Conservation (phyloP, 2,113 vertebrate species). For the Alces alces region DNA sequence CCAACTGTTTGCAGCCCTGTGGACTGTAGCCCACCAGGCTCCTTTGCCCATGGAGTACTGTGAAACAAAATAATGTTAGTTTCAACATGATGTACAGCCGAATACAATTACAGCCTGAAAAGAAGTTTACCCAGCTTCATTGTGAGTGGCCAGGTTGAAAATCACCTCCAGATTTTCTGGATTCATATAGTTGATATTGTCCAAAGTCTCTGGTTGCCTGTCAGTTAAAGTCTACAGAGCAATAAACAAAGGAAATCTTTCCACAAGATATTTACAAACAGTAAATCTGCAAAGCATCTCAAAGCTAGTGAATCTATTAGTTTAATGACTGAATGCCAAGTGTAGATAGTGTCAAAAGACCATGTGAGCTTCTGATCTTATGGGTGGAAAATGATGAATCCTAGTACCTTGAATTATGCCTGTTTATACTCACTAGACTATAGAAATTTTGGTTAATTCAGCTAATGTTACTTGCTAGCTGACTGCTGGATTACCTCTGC, state of each 20-base stretch:
- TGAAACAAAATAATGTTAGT: not conserved
- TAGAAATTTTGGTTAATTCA: not conserved
- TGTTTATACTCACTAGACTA: not conserved
- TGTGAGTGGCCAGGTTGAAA: fast-evolving
- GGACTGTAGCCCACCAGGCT: not conserved
- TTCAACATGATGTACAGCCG: not conserved
- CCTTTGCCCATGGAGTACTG: not conserved
- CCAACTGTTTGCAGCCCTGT: not conserved
- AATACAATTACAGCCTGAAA: not conserved
- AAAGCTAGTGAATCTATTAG: not conserved
- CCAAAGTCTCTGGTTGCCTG: not conserved
- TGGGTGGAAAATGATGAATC: not conserved
- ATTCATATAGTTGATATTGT: not conserved
- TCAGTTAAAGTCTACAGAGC: not conserved
- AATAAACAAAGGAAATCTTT: not conserved
- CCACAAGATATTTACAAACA: not conserved
- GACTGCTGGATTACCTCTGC: not conserved
- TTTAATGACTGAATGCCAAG: not conserved
- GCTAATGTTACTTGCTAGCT: not conserved
- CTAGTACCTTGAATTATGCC: not conserved
- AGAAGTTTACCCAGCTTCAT: not conserved
- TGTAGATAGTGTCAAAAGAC: not conserved
- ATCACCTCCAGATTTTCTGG: not conserved
- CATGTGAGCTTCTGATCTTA: not conserved
- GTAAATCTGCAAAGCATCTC: not conserved